These are phyloP conservation scores for Homarus gammarus DNA, from an alignment of 2,888 invertebrate genomes.

Conservation along the genomic window DNA sequence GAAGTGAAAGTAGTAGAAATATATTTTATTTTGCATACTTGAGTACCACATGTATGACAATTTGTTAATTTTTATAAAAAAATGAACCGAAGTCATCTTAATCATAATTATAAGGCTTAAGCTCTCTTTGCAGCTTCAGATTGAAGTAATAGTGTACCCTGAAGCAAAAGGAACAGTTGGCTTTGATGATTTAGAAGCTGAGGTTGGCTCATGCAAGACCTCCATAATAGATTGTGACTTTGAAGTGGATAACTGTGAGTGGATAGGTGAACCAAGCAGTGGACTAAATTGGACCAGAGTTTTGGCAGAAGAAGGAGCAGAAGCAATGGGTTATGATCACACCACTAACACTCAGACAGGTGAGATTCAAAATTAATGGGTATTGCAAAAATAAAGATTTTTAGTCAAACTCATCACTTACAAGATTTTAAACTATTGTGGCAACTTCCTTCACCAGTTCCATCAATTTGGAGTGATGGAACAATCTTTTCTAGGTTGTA, in stretches of 20 bases:
- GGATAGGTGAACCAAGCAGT: constrained; percentile 27
- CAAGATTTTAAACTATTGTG: too few species aligned
- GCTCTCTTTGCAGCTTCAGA: constrained; percentile 8
- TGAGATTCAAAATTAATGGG: not conserved
- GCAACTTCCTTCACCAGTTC: too few species aligned
- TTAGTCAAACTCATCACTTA: too few species aligned
- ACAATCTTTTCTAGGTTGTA: too few species aligned
- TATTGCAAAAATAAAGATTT: too few species aligned
- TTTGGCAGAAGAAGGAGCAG: constrained; percentile 12
- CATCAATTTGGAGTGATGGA: too few species aligned
- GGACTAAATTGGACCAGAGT: constrained; percentile 38
- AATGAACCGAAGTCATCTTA: too few species aligned
- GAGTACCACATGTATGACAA: too few species aligned
- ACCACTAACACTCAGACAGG: constrained; percentile 24
- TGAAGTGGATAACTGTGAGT: constrained; percentile 44
- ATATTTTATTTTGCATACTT: too few species aligned
- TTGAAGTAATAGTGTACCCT: constrained; percentile 8
- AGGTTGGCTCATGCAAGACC: constrained; percentile 25
- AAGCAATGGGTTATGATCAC: constrained; percentile 31
- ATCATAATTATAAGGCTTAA: not conserved
- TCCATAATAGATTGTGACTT: constrained; percentile 37
- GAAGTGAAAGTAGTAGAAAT: too few species aligned
- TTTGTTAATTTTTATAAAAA: too few species aligned
- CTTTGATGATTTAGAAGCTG: constrained; percentile 30
- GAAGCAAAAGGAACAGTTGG: constrained; percentile 34